phyloP scores from a whole-genome alignment of 2,113 vertebrate species.

The Megaceryle torquata region DNA sequence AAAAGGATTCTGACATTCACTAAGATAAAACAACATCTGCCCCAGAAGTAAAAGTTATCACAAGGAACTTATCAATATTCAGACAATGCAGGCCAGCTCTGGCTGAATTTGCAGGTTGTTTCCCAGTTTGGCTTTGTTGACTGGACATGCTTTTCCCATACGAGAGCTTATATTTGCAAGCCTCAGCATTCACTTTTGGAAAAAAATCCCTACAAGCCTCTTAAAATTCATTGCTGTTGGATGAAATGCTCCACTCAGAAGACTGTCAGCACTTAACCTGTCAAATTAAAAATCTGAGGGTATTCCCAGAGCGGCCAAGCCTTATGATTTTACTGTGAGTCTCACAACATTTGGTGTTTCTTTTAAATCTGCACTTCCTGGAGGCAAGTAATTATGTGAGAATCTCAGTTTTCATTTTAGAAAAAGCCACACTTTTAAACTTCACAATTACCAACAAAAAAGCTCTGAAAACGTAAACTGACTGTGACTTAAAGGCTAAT shows the following conservation, averaged over 20 bases:
- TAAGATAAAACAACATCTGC: neutral
- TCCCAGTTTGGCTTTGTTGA: neutral
- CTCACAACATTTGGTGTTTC: neutral
- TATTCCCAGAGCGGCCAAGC: neutral
- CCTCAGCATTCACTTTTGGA: neutral
- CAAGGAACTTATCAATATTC: neutral
- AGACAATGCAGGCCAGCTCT: neutral
- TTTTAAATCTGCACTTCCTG: neutral
- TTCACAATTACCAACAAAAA: neutral
- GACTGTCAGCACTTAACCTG: neutral
- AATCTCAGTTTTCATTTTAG: neutral
- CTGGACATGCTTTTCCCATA: neutral
- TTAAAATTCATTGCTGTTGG: neutral
- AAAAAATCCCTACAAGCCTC: neutral
- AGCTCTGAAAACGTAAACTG: neutral
- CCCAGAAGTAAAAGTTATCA: neutral
- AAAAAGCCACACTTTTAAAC: neutral
- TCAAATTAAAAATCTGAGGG: slow-evolving; percentile 22
- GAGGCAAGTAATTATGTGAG: neutral
- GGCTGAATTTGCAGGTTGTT: neutral
- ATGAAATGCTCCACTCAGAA: neutral
- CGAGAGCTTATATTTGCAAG: neutral
- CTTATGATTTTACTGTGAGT: neutral
- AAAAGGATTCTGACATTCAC: neutral
- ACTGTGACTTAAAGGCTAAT: neutral